Evolutionary conservation across 2,113 vertebrate species (phyloP), one percentile per base, ranked within the genome.

Genomic region (Ptyas mucosa): DNA sequence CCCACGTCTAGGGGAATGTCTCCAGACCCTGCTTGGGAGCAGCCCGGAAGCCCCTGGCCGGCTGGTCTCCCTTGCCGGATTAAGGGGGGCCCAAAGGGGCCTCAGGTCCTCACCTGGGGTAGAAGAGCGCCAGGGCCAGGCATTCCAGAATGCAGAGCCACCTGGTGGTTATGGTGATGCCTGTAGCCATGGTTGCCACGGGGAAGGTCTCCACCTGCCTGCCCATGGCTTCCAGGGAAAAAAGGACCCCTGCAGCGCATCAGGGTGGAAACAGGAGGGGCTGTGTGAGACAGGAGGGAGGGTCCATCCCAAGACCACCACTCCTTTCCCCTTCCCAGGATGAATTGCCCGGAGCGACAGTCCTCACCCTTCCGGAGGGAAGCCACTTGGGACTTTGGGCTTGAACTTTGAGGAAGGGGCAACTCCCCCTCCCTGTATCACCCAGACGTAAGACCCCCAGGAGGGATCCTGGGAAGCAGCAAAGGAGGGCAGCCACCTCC

Each of bases 221-320:
- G 43, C 88, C 88, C 92, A 93, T 93, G 54, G 92, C 92, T 52
- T 93, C 92, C 92, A 93, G 69, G 23, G 92, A 90, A 23, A 93
- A 93, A 29, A 93, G 92, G 69, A 93, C 88, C 4, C 92, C 92
- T 93, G 43, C 3, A 1, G 69, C 2, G 6, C n/a, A 81, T 1
- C n/a, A 3, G 34, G 69, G 20, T 2, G 12, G 23, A 69, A 69
- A n/a, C 14, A 3, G 15, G 34, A 21, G 14, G 69, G 15, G 34
- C 69, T 15, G 0, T 1, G 14, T 39, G 12, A 39, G 46, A 34
- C 2, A 26, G 24, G 23, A 54, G 46, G 52, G 15, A 18, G 52
- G 11, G 14, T 18, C 51, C 10, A 11, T 52, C 64, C 14, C 64
- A 34, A 34, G 1, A 2, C 61, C 57, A 20, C 8, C 57, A 10